Conservation (phyloP, 2,888 invertebrate species). For the Frankliniella fusca region DNA sequence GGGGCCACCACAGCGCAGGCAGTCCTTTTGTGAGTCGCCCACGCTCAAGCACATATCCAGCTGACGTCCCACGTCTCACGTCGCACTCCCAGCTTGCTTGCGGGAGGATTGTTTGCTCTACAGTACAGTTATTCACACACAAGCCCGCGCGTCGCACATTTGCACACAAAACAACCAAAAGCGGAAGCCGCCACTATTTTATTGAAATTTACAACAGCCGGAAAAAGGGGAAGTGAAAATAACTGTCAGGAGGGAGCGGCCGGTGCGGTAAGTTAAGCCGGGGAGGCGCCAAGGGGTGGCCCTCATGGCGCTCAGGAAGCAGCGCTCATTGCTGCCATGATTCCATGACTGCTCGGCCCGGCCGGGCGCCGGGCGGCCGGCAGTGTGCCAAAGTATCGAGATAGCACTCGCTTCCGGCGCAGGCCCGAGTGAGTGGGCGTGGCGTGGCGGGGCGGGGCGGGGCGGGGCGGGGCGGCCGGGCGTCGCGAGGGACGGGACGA, state of each 20-base stretch:
- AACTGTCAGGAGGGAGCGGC: no score
- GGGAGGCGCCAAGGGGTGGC: no score
- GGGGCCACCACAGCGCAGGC: no score
- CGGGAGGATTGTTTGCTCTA: not conserved
- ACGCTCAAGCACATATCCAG: not conserved
- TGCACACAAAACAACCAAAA: no score
- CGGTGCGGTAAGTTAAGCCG: no score
- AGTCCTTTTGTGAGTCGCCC: no score
- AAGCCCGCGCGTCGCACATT: not conserved
- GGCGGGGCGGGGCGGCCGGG: not conserved
- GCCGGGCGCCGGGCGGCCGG: not conserved
- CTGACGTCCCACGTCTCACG: not conserved
- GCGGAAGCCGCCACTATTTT: not conserved
- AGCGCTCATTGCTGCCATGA: not conserved
- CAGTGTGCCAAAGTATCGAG: conserved; percentile 19
- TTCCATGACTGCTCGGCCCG: no score
- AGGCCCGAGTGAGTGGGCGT: not conserved
- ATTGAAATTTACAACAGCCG: no score
- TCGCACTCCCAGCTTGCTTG: not conserved
- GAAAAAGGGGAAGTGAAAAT: no score
- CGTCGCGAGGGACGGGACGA: not conserved
- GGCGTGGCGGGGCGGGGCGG: not conserved
- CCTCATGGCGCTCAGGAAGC: not conserved
- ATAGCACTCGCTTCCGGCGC: not conserved
- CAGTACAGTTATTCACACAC: no score